Percentiles rank a stretch among this genome's conserved stretches.
Evolutionary conservation across 1,140 invertebrate genomes (phyloP).

Genomic region (Delia radicum): DNA sequence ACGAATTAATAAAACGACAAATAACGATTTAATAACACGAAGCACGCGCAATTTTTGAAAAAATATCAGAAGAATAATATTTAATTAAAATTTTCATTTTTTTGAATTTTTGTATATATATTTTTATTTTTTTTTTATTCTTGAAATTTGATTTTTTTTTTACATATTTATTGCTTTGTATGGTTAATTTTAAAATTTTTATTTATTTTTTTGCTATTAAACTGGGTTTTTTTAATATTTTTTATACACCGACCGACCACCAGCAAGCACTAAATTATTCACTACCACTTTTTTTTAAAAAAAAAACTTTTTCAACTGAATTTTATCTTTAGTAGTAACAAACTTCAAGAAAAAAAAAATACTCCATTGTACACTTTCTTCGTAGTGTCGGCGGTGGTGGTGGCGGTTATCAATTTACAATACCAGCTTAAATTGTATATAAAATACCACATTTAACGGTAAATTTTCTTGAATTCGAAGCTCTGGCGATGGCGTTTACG

Average conservation of each 20-base stretch:
- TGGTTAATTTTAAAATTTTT: neutral
- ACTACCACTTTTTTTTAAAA: neutral
- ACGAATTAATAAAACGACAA: neutral
- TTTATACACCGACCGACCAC: slow-evolving; percentile 13
- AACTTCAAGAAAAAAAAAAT: neutral
- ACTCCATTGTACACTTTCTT: neutral
- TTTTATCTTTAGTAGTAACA: neutral
- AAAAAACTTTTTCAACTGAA: neutral
- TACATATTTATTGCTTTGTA: neutral
- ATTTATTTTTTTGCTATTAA: neutral
- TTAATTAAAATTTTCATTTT: neutral
- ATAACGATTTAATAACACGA: slow-evolving; percentile 10
- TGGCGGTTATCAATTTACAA: slow-evolving; percentile 9
- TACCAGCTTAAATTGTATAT: neutral
- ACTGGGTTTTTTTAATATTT: neutral
- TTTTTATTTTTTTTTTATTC: neutral
- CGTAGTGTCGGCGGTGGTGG: slow-evolving; percentile 13
- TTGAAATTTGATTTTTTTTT: neutral
- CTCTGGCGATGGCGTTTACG: slow-evolving; percentile 33
- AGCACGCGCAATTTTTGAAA: slow-evolving; percentile 9
- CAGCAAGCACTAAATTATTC: slow-evolving; percentile 7
- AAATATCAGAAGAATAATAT: neutral
- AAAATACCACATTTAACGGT: slow-evolving; percentile 11
- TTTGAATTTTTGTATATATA: neutral
- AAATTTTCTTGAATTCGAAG: neutral